phyloP scores from a whole-genome alignment of 2,797 vertebrate genomes.

The Enteromius fasciolatus region DNA sequence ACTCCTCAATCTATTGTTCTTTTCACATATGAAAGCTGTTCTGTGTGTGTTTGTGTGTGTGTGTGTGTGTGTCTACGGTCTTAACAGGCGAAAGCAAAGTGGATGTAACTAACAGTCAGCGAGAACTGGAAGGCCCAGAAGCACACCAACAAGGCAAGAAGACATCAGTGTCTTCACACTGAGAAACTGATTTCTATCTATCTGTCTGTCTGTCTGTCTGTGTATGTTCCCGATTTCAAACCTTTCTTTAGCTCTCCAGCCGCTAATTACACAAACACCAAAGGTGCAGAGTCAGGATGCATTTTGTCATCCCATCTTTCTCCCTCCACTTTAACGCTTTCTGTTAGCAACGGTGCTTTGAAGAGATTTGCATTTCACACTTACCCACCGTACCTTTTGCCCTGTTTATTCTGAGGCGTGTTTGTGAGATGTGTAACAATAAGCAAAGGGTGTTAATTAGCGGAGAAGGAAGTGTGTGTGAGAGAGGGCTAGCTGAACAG shows the following conservation, averaged over 20 bases:
- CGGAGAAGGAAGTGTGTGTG: slow-evolving; percentile 37
- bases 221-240: slow-evolving; percentile 74
- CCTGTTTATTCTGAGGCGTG: slow-evolving; percentile 57
- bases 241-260: slow-evolving; percentile 61
- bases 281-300: slow-evolving; percentile 77
- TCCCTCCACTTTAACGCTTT: slow-evolving; percentile 45
- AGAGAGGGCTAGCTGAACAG: slow-evolving; percentile 45
- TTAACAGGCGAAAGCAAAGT: not conserved
- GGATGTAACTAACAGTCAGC: not conserved
- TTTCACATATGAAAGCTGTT: not conserved
- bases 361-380: slow-evolving; percentile 53
- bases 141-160: not conserved
- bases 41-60: not conserved
- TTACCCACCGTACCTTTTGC: slow-evolving; percentile 39
- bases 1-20: not conserved
- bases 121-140: slow-evolving; percentile 2
- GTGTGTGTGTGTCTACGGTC: not conserved
- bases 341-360: slow-evolving; percentile 24
- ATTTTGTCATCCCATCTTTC: slow-evolving; percentile 72
- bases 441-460: slow-evolving; percentile 56
- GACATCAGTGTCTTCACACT: too few species aligned
- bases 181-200: too few species aligned
- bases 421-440: slow-evolving; percentile 63
- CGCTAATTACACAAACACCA: slow-evolving; percentile 68
- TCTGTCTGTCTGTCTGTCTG: not conserved